A percentile compares a stretch with the other conserved stretches of the same genome.
These are phyloP conservation scores for Adelognathus sp. DNA, from an alignment of 2,888 invertebrate genomes.

Conservation along the genomic window DNA sequence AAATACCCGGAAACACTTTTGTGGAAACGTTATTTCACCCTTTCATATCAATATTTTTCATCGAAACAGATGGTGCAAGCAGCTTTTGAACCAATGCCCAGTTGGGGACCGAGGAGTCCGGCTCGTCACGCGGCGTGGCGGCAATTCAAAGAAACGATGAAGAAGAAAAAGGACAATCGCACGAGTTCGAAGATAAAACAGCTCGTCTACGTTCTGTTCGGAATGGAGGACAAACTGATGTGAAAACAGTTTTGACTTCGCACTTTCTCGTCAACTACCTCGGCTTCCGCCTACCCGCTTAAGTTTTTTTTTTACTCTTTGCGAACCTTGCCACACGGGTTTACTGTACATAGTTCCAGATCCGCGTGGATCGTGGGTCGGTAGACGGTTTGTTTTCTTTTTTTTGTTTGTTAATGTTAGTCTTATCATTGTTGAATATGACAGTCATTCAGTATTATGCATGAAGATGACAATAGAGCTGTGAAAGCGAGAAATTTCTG, in stretches of 20 bases:
- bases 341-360: conserved; percentile 43
- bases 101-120: conserved; percentile 79
- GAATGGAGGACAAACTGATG: conserved; percentile 62
- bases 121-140: conserved; percentile 76
- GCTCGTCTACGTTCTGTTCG: conserved; percentile 59
- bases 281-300: conserved; percentile 13
- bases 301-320: background rate
- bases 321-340: background rate
- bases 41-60: background rate
- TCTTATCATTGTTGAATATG: background rate
- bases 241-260: conserved; percentile 35
- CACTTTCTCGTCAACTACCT: conserved; percentile 30
- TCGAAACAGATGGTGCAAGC: conserved; percentile 72
- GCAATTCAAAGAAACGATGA: conserved; percentile 73
- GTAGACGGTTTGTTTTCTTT: conserved; percentile 4
- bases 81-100: conserved; percentile 74
- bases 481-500: conserved; percentile 31
- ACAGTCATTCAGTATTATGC: conserved; percentile 55
- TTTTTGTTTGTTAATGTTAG: conserved; percentile 10
- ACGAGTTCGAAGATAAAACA: conserved; percentile 62
- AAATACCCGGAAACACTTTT: background rate
- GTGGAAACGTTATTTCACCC: conserved; percentile 9
- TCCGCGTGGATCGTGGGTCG: conserved; percentile 41
- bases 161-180: conserved; percentile 59
- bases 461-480: conserved; percentile 38